Evolutionary conservation across 2,888 invertebrate species (phyloP).

Genomic region (Saturnia japonica): DNA sequence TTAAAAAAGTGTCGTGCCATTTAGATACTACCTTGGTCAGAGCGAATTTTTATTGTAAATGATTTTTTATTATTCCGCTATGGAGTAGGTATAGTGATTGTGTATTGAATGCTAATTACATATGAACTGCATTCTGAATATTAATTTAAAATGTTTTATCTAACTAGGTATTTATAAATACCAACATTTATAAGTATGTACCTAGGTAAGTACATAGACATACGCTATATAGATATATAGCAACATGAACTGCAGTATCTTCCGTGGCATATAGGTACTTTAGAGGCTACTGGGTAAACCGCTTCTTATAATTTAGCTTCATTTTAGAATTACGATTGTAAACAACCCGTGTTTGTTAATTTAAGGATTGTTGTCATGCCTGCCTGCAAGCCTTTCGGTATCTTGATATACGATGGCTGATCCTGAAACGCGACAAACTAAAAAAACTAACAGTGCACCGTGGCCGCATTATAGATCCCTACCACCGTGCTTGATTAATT

Average conservation of each 20-base stretch:
- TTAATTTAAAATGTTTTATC: conserved; percentile 20
- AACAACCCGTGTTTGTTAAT: background rate
- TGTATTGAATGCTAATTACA: conserved; percentile 19
- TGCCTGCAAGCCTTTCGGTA: no score
- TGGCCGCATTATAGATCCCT: no score
- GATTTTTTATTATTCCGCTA: conserved; percentile 18
- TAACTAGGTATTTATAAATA: conserved; percentile 5
- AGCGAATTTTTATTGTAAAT: conserved; percentile 14
- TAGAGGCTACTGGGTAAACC: background rate
- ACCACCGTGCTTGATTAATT: no score
- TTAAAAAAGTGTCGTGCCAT: background rate
- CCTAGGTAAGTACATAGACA: no score
- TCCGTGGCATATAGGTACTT: conserved; percentile 2
- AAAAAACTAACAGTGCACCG: no score
- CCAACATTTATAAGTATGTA: background rate
- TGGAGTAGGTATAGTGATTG: conserved; percentile 12
- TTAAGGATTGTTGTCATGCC: no score
- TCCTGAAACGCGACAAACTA: no score
- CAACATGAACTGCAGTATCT: background rate
- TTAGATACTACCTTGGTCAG: background rate
- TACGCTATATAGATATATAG: no score
- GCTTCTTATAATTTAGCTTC: background rate
- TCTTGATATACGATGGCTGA: no score
- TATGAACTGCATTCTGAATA: conserved; percentile 16
- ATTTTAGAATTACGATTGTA: background rate